Conservation (phyloP, 2,113 vertebrate species). For the Pachypanchax playfairii region DNA sequence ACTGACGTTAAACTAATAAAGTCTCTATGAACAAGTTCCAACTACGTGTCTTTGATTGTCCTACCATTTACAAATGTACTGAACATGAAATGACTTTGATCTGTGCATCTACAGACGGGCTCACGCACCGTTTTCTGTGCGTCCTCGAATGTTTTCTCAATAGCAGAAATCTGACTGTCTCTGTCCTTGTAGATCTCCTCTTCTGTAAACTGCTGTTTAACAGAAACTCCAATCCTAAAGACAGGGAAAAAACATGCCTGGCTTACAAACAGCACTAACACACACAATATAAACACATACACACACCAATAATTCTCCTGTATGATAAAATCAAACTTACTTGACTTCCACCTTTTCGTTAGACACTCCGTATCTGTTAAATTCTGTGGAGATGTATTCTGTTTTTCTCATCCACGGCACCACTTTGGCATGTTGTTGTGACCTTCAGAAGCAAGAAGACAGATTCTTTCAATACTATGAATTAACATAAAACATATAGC, state of each 20-base stretch:
- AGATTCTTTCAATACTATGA: slow-evolving; percentile 1
- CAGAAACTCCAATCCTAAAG: slow-evolving; percentile 90
- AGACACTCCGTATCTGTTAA: slow-evolving; percentile 92
- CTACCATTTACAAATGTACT: background rate
- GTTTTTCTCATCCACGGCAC: slow-evolving; percentile 98
- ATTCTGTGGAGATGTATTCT: slow-evolving; percentile 95
- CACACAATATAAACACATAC: background rate
- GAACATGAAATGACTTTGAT: background rate
- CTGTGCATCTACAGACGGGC: background rate
- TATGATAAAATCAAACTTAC: slow-evolving; percentile 63
- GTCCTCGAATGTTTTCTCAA: slow-evolving; percentile 95
- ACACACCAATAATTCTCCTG: background rate
- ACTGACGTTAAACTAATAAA: background rate
- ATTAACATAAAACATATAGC: background rate
- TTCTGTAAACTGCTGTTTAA: slow-evolving; percentile 96
- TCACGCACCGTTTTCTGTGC: slow-evolving; percentile 87
- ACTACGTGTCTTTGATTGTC: background rate
- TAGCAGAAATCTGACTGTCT: slow-evolving; percentile 94
- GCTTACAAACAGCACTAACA: background rate
- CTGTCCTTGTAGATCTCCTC: slow-evolving; percentile 97
- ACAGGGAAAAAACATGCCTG: background rate
- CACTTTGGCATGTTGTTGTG: slow-evolving; percentile 94
- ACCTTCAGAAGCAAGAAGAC: slow-evolving; percentile 66
- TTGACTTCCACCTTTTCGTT: slow-evolving; percentile 97
- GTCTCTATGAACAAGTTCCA: background rate